Percentiles rank a stretch among this genome's conserved stretches.
phyloP scores from a whole-genome alignment of 2,888 invertebrate species.

The Lampropteryx suffumata region DNA sequence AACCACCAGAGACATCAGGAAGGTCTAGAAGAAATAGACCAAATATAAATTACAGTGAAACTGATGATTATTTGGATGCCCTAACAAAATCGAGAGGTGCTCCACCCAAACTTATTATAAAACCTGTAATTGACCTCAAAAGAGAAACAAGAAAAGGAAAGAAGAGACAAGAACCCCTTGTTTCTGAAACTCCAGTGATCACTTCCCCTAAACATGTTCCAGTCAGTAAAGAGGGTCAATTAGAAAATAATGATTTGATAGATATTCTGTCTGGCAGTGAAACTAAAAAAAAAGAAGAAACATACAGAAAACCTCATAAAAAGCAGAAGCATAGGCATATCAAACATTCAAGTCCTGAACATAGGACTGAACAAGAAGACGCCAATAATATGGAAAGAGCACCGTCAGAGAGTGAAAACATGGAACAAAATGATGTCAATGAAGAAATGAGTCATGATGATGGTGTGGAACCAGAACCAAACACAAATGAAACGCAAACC shows the following conservation, averaged over 20 bases:
- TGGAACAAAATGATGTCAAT: slow-evolving; percentile 28
- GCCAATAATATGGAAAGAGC: slow-evolving; percentile 35
- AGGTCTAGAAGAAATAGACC: slow-evolving; percentile 74
- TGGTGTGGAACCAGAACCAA: slow-evolving; percentile 41
- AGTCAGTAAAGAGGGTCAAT: slow-evolving; percentile 53
- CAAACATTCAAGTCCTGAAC: slow-evolving; percentile 60
- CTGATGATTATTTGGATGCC: slow-evolving; percentile 79
- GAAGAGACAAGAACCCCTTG: slow-evolving; percentile 57
- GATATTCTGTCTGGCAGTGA: slow-evolving; percentile 62
- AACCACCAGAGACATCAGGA: slow-evolving; percentile 68
- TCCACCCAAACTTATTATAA: slow-evolving; percentile 58
- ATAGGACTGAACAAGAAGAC: slow-evolving; percentile 38
- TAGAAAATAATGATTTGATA: slow-evolving; percentile 63
- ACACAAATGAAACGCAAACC: slow-evolving; percentile 55
- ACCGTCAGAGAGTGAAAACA: slow-evolving; percentile 30
- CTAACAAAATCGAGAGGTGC: slow-evolving; percentile 57
- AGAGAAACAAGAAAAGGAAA: slow-evolving; percentile 69
- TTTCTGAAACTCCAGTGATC: slow-evolving; percentile 42
- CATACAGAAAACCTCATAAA: slow-evolving; percentile 57
- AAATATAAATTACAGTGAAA: slow-evolving; percentile 81
- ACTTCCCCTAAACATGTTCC: slow-evolving; percentile 29
- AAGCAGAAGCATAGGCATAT: slow-evolving; percentile 61
- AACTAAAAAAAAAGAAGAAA: slow-evolving; percentile 52
- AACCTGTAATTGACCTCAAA: slow-evolving; percentile 70
- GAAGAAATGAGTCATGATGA: slow-evolving; percentile 46